phyloP scores from a whole-genome alignment of 2,113 vertebrate species.

The Grantiella picta region DNA sequence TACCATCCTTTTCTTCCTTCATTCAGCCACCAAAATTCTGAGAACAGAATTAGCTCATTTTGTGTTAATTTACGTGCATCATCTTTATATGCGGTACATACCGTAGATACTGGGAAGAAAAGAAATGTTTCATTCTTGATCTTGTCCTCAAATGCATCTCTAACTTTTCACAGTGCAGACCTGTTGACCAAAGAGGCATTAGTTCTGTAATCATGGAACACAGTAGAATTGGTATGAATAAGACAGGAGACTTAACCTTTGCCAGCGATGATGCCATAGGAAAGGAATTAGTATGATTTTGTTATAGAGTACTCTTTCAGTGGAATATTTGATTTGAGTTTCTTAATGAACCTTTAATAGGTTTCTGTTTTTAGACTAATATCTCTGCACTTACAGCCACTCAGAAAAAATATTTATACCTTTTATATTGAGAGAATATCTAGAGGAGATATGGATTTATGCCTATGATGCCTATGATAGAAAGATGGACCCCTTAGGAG shows the following conservation, averaged over 20 bases:
- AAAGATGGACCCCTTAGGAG: not conserved
- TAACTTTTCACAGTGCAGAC: not conserved
- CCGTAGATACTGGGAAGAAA: not conserved
- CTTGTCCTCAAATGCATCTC: not conserved
- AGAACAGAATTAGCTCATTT: not conserved
- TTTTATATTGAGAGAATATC: not conserved
- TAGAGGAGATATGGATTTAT: not conserved
- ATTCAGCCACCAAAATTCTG: not conserved
- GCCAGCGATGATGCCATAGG: not conserved
- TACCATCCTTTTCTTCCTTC: not conserved
- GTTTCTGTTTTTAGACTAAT: conserved; percentile 5
- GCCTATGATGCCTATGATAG: not conserved
- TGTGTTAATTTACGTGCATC: not conserved
- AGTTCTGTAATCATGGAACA: not conserved
- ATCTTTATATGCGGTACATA: not conserved
- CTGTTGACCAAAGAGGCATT: not conserved
- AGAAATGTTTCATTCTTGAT: not conserved
- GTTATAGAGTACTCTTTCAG: not conserved
- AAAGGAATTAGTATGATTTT: not conserved
- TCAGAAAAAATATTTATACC: not conserved
- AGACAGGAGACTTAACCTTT: not conserved
- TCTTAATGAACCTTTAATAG: not conserved
- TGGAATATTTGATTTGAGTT: not conserved
- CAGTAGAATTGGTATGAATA: not conserved
- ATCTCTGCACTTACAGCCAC: not conserved